A percentile compares a stretch with the other conserved stretches of the same genome.
phyloP scores from a whole-genome alignment of 2,797 vertebrate genomes.

The Tapera naevia region DNA sequence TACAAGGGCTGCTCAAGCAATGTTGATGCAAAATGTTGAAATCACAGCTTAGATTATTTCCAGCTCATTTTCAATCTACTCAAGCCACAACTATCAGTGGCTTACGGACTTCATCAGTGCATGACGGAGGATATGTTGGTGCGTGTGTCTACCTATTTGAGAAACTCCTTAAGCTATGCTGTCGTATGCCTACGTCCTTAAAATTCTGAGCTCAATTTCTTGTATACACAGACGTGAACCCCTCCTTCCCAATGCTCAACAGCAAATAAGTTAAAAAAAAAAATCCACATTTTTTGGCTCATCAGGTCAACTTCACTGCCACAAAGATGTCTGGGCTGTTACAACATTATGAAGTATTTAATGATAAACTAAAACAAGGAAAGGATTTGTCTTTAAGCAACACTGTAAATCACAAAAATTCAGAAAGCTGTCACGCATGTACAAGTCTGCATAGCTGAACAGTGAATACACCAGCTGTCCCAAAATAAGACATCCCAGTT shows the following conservation, averaged over 20 bases:
- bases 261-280: neutral
- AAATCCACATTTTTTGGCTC: fast-evolving
- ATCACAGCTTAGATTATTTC: neutral
- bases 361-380: neutral
- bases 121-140: neutral
- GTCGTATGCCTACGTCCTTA: neutral
- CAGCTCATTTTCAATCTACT: neutral
- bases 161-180: neutral
- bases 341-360: neutral
- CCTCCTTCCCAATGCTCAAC: neutral
- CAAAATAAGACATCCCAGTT: neutral
- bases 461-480: neutral
- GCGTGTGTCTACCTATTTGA: too few relatives aligned
- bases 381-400: neutral
- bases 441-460: neutral
- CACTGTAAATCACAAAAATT: neutral
- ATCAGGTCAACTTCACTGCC: neutral
- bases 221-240: neutral
- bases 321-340: neutral
- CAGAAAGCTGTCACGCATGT: neutral
- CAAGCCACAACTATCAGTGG: neutral
- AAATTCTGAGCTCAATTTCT: neutral
- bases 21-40: neutral
- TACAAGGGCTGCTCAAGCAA: neutral
- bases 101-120: neutral